These are phyloP conservation scores for Pectinophora gossypiella DNA, from an alignment of 1,140 invertebrate species.

Conservation along the genomic window DNA sequence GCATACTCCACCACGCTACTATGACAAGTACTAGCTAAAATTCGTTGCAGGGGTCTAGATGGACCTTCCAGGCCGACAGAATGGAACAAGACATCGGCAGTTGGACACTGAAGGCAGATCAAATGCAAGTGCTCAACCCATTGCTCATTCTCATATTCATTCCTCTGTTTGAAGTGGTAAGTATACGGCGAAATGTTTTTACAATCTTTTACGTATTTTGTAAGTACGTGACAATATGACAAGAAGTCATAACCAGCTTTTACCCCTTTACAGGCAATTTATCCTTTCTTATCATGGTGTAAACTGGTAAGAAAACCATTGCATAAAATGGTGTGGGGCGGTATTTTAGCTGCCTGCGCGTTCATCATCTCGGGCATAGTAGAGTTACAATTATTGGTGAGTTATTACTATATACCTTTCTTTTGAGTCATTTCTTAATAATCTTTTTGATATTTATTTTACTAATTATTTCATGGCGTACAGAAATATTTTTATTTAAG, in stretches of 20 bases:
- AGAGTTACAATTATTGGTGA: conserved; percentile 86
- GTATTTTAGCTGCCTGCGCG: conserved; percentile 86
- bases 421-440: not conserved
- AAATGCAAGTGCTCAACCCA: conserved; percentile 88
- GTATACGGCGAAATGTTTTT: conserved; percentile 10
- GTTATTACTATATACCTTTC: conserved; percentile 1
- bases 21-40: too few species aligned
- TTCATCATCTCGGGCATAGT: conserved; percentile 93
- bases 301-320: conserved; percentile 87
- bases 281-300: conserved; percentile 88
- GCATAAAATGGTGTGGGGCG: conserved; percentile 90
- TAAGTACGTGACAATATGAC: not conserved
- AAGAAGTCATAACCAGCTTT: not conserved
- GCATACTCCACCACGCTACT: too few species aligned
- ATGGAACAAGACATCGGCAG: conserved; percentile 81
- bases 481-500: too few species aligned
- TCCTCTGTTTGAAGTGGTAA: conserved; percentile 84
- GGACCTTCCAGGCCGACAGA: conserved; percentile 80
- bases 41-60: conserved; percentile 73
- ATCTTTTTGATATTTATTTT: conserved; percentile 10
- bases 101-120: conserved; percentile 84
- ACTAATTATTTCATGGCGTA: too few species aligned
- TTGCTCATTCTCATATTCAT: conserved; percentile 86
- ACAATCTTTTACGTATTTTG: not conserved
- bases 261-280: conserved; percentile 77